Percentiles rank a stretch among this genome's conserved stretches.
These are phyloP conservation scores for Lophius americanus DNA, from an alignment of 2,797 vertebrate species.

Conservation along the genomic window DNA sequence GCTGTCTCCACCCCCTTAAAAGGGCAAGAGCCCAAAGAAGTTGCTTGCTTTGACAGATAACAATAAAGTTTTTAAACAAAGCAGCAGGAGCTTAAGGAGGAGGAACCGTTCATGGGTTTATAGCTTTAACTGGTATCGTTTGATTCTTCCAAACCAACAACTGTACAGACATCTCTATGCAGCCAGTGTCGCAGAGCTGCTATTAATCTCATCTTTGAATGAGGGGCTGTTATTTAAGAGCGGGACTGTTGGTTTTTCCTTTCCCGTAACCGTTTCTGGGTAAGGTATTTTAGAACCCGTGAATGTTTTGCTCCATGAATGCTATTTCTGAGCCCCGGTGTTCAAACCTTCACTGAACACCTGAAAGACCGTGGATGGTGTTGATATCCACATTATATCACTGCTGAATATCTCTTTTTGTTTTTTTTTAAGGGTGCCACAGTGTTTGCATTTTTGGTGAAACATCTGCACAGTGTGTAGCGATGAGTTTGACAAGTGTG, in stretches of 20 bases:
- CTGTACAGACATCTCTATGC: background rate
- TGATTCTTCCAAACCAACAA: slow-evolving; percentile 2
- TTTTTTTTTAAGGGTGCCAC: slow-evolving; percentile 5
- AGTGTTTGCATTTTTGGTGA: slow-evolving; percentile 58
- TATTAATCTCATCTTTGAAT: slow-evolving; percentile 12
- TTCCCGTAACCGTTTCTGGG: slow-evolving; percentile 26
- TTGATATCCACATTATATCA: slow-evolving; percentile 30
- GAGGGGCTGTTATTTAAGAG: slow-evolving; percentile 35
- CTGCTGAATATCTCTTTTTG: slow-evolving; percentile 8
- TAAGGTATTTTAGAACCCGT: slow-evolving; percentile 35
- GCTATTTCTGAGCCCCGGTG: slow-evolving; percentile 41
- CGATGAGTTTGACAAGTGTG: slow-evolving; percentile 50
- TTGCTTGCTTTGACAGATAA: background rate
- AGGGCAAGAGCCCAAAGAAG: too few relatives aligned
- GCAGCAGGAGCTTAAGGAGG: slow-evolving; percentile 11
- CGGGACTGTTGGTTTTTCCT: slow-evolving; percentile 36
- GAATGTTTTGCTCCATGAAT: slow-evolving; percentile 15
- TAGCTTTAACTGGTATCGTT: background rate
- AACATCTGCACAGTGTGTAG: slow-evolving; percentile 58
- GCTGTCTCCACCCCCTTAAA: too few relatives aligned
- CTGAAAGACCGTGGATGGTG: slow-evolving; percentile 22
- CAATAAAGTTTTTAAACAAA: background rate
- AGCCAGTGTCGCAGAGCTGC: slow-evolving; percentile 27
- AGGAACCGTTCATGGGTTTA: background rate
- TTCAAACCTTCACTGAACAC: slow-evolving; percentile 43